These are phyloP conservation scores for Gymnarchus niloticus DNA, from an alignment of 2,113 vertebrate genomes.

Conservation along the genomic window DNA sequence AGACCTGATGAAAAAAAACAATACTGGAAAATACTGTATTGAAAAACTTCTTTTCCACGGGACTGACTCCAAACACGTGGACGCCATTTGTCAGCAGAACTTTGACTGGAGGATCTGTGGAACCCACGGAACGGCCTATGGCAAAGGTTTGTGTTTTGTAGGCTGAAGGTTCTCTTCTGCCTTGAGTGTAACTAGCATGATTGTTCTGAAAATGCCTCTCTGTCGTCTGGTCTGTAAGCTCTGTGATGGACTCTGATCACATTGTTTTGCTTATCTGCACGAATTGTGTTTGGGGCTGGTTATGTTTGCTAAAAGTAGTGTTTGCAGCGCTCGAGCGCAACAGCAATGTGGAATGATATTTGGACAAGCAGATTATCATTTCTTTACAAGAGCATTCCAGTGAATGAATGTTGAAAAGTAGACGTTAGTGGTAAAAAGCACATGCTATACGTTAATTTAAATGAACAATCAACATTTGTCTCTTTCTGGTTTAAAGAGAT, in stretches of 20 bases:
- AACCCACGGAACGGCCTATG: constrained; percentile 58
- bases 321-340: not conserved
- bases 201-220: not conserved
- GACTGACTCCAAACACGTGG: constrained; percentile 40
- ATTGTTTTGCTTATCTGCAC: not conserved
- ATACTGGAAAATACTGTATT: constrained; percentile 29
- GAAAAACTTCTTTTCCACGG: constrained; percentile 68
- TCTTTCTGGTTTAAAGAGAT: not conserved
- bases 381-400: not conserved
- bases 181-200: not conserved
- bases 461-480: not conserved
- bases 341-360: not conserved
- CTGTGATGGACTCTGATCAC: too few relatives aligned
- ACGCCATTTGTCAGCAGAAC: constrained; percentile 64
- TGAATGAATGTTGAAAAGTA: not conserved
- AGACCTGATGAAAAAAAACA: constrained; percentile 65
- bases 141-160: constrained; percentile 67
- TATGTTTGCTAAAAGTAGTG: not conserved
- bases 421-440: not conserved
- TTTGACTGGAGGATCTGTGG: constrained; percentile 74
- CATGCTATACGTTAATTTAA: not conserved
- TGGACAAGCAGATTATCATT: not conserved
- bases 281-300: not conserved
- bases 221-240: too few relatives aligned
- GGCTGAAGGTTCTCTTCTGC: too few relatives aligned